Conservation (phyloP, 2,113 vertebrate species). For the Origma solitaria region DNA sequence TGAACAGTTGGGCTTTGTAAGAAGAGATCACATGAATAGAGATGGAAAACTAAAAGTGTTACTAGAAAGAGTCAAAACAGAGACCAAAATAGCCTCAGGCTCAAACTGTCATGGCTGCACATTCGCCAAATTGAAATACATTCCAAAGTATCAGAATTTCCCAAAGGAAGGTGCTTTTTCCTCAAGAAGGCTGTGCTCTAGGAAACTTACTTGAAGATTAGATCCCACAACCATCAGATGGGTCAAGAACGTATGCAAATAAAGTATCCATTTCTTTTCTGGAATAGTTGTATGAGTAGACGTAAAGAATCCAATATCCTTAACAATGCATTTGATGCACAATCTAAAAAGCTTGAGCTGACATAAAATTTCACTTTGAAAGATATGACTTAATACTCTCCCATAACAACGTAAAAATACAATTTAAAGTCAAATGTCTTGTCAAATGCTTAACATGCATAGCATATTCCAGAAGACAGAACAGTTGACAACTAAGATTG, state of each 20-base stretch:
- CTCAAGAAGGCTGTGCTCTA: neutral
- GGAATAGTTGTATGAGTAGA: neutral
- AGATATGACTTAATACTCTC: neutral
- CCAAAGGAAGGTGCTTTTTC: neutral
- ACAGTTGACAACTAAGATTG: neutral
- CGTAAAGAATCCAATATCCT: neutral
- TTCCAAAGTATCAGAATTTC: neutral
- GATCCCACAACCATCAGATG: neutral
- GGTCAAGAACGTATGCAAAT: neutral
- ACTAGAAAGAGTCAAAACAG: neutral
- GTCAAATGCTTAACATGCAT: neutral
- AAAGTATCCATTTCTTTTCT: neutral
- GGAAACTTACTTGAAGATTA: neutral
- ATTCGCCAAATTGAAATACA: neutral
- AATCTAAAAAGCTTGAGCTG: neutral
- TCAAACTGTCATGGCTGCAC: neutral
- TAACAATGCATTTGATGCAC: neutral
- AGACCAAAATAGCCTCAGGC: neutral
- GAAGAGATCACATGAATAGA: neutral
- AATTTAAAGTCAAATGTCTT: neutral
- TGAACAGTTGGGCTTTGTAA: neutral
- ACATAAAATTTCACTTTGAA: neutral
- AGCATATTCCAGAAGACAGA: neutral
- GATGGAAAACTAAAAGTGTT: neutral
- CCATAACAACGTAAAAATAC: neutral